phyloP scores from a whole-genome alignment of 2,888 invertebrate genomes.

The Lysandra bellargus region DNA sequence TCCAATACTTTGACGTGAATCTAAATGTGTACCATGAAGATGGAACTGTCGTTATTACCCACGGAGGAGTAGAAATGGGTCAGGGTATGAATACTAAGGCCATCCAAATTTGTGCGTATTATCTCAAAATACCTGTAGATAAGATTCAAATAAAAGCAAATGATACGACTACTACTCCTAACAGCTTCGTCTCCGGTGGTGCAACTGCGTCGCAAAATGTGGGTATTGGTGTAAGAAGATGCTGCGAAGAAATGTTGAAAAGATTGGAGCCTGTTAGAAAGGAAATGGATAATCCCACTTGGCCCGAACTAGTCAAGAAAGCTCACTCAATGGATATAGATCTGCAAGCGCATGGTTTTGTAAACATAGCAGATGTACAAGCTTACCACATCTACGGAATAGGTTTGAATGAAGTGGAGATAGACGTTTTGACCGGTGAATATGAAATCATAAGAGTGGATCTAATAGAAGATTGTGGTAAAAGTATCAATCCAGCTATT shows the following conservation, averaged over 20 bases:
- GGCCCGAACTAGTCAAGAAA: conserved; percentile 70
- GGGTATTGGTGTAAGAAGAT: conserved; percentile 72
- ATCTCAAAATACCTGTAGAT: conserved; percentile 82
- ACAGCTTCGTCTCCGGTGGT: conserved; percentile 83
- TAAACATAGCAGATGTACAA: conserved; percentile 42
- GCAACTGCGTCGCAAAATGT: conserved; percentile 84
- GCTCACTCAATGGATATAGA: conserved; percentile 53
- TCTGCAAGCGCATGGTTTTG: conserved; percentile 51
- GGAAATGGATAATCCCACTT: conserved; percentile 60
- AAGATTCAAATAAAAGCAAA: conserved; percentile 84
- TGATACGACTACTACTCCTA: conserved; percentile 82
- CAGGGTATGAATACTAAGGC: conserved; percentile 87
- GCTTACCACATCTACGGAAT: conserved; percentile 73
- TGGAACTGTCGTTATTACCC: conserved; percentile 82
- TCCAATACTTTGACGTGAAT: conserved; percentile 60
- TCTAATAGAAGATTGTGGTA: conserved; percentile 82
- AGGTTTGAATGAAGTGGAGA: conserved; percentile 82
- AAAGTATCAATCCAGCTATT: conserved; percentile 81
- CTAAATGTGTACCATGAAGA: conserved; percentile 83
- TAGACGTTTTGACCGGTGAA: conserved; percentile 86
- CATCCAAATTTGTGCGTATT: conserved; percentile 83
- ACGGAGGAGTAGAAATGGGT: conserved; percentile 85
- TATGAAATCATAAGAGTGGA: conserved; percentile 80
- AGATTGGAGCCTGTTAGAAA: conserved; percentile 65
- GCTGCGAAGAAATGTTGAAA: conserved; percentile 66